Percentiles rank a stretch among this genome's conserved stretches.
Evolutionary conservation across 2,888 invertebrate genomes (phyloP).

Genomic region (Carterocephalus palaemon): DNA sequence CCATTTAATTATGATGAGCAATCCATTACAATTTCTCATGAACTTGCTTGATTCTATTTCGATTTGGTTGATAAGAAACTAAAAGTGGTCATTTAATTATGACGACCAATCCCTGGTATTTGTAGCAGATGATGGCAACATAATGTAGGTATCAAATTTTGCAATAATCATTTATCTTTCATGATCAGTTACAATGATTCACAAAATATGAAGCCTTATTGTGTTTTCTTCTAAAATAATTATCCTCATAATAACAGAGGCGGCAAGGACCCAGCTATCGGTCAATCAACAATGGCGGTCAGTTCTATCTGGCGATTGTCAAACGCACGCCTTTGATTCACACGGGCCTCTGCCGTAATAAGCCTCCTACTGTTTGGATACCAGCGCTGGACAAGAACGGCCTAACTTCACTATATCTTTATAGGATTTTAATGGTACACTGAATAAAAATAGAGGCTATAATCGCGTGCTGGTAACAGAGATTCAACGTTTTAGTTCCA

Average conservation of each 20-base stretch:
- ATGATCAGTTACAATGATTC: too few species aligned
- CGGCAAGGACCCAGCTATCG: slow-evolving; percentile 31
- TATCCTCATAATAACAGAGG: slow-evolving; percentile 6
- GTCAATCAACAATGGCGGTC: slow-evolving; percentile 43
- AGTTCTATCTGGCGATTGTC: slow-evolving; percentile 40
- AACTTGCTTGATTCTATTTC: too few species aligned
- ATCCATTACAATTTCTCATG: too few species aligned
- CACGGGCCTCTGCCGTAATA: slow-evolving; percentile 41
- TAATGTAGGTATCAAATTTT: too few species aligned
- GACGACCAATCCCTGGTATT: too few species aligned
- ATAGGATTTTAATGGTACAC: slow-evolving; percentile 8
- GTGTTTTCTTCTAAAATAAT: background rate
- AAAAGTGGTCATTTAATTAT: too few species aligned
- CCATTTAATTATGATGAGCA: too few species aligned
- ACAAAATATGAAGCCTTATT: too few species aligned
- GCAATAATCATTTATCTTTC: too few species aligned
- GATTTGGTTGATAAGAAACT: too few species aligned
- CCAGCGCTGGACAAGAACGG: slow-evolving; percentile 1
- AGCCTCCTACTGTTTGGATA: slow-evolving; percentile 43
- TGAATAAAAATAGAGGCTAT: background rate
- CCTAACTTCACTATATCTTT: background rate
- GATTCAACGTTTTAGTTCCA: background rate
- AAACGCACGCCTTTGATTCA: slow-evolving; percentile 41
- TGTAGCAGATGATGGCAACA: too few species aligned
- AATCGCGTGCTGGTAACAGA: background rate